Evolutionary conservation across 1,140 invertebrate genomes (phyloP).

Genomic region (Caerostris extrusa): DNA sequence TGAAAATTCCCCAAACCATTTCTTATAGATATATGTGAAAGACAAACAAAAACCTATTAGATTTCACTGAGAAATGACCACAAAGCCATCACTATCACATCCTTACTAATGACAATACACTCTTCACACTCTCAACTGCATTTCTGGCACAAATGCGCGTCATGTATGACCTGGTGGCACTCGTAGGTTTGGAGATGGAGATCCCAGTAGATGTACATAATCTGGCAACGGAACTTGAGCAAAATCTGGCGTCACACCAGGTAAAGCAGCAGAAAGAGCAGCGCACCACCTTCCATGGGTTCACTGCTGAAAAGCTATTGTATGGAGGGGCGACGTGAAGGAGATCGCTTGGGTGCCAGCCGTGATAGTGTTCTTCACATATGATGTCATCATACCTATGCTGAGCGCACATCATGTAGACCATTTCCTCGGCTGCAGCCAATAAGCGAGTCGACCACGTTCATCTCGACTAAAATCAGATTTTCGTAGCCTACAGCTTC

Average conservation of each 20-base stretch:
- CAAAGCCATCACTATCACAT: too few species aligned
- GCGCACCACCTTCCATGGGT: neutral
- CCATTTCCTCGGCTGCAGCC: conserved; percentile 12
- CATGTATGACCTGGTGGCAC: neutral
- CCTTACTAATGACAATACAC: too few species aligned
- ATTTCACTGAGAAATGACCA: too few species aligned
- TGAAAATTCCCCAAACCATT: too few species aligned
- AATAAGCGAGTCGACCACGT: conserved; percentile 41
- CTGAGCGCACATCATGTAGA: conserved; percentile 34
- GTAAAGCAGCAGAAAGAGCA: neutral
- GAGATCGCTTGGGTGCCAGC: too few species aligned
- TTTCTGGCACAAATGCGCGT: neutral
- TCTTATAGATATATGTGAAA: too few species aligned
- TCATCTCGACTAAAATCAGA: conserved; percentile 49
- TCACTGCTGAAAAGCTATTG: neutral
- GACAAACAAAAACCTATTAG: too few species aligned
- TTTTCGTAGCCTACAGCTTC: conserved; percentile 21
- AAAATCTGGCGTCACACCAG: conserved; percentile 17
- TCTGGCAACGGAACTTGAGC: neutral
- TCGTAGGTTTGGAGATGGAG: neutral
- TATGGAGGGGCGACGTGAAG: neutral
- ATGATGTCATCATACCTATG: conserved; percentile 7
- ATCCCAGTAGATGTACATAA: neutral
- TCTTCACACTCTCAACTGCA: neutral
- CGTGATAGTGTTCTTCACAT: neutral